phyloP scores from a whole-genome alignment of 2,797 vertebrate species.

The Eulemur mongoz region DNA sequence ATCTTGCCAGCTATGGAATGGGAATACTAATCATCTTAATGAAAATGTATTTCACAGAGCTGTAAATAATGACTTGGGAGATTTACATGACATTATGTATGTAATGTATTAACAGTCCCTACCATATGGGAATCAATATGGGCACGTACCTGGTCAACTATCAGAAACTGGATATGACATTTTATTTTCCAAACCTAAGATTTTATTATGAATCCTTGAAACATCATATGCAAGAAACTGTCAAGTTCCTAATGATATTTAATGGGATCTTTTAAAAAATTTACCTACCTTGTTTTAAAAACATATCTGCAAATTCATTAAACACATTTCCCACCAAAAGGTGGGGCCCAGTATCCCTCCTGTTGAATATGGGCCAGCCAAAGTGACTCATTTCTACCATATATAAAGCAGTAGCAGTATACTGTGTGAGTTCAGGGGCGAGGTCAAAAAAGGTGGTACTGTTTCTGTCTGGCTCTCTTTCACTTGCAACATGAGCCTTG shows the following conservation, averaged over 20 bases:
- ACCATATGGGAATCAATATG: neutral
- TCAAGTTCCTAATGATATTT: neutral
- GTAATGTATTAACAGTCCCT: neutral
- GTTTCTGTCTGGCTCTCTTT: neutral
- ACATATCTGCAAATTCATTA: neutral
- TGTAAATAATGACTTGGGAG: neutral
- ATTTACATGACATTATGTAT: neutral
- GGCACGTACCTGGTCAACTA: neutral
- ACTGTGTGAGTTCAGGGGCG: neutral
- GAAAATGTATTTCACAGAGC: neutral
- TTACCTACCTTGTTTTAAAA: neutral
- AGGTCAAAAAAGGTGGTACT: neutral
- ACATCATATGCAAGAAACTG: neutral
- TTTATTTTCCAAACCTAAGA: slow-evolving; percentile 29
- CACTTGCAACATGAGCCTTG: no score
- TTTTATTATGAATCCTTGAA: neutral
- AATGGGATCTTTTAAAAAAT: neutral
- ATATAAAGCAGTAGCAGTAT: neutral
- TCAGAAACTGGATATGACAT: neutral
- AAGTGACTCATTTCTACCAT: neutral
- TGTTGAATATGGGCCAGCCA: neutral
- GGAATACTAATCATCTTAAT: neutral
- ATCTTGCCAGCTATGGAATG: neutral
- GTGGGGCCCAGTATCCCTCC: neutral
- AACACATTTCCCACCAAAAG: neutral